These are phyloP conservation scores for Vidua chalybeata DNA, from an alignment of 2,113 vertebrate genomes.

Conservation along the genomic window DNA sequence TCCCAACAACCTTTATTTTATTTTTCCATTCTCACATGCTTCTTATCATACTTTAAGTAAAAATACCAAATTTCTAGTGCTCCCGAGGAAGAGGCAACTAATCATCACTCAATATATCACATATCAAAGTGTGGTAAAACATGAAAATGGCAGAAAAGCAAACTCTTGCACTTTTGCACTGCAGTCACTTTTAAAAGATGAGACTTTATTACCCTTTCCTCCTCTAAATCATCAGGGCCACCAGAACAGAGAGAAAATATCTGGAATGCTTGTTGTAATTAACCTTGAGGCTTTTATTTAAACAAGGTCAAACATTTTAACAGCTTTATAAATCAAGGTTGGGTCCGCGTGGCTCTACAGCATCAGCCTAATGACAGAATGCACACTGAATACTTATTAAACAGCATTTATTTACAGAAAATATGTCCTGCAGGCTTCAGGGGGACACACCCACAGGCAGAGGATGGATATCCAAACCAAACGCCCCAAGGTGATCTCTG, in stretches of 20 bases:
- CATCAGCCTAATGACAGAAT: conserved; percentile 14
- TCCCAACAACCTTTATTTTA: neutral
- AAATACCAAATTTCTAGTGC: conserved; percentile 26
- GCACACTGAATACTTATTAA: conserved; percentile 28
- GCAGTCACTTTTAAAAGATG: neutral
- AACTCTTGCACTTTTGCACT: conserved; percentile 31
- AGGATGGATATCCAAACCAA: neutral
- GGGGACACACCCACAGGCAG: neutral
- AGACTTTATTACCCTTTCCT: conserved; percentile 35
- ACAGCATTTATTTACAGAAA: conserved; percentile 33
- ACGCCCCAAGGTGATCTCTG: neutral
- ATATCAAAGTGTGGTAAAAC: conserved; percentile 40
- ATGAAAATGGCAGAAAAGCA: conserved; percentile 10
- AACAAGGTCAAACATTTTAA: conserved; percentile 57
- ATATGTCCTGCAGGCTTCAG: neutral
- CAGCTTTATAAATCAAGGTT: conserved; percentile 52
- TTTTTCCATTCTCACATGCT: neutral
- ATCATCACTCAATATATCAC: neutral
- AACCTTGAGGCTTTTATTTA: conserved; percentile 60
- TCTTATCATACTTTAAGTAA: conserved; percentile 4
- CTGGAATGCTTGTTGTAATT: conserved; percentile 35
- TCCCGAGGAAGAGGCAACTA: neutral
- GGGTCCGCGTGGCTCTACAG: neutral
- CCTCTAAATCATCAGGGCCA: conserved; percentile 12
- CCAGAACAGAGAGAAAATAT: neutral